Evolutionary conservation across 2,113 vertebrate species (phyloP), one percentile per base, ranked within the genome.

Genomic region (Pituophis catenifer): DNA sequence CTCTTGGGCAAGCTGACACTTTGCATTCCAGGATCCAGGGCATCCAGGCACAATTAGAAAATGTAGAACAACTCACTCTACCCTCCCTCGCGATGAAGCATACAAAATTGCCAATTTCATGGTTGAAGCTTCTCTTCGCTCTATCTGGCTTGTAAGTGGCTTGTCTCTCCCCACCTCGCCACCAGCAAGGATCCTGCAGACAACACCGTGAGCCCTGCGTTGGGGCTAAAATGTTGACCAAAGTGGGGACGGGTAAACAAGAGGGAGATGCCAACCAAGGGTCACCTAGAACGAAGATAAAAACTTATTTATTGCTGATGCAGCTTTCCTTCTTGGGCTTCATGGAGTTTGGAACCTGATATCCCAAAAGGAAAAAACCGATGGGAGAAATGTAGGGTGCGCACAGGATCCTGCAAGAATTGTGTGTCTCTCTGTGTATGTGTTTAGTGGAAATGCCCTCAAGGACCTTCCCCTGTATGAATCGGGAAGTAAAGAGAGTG

Each of bases 51-150:
- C 92, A 38, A 91, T 94, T 91, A 95, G 92, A 92, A 0, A 52
- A 70, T 89, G 89, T 91, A 86, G 91, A 92, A 94, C 92, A 95
- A 94, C 91, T n/a, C 85, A 59, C 58, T 21, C 52, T 90, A 44
- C 57, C 90, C 85, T 89, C 90, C 92, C 93, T 92, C 0, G 17
- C 75, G 17, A 0, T 24, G 38, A 89, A 92, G 95, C 94, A 94
- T 92, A 65, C 86, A 65, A 93, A 93, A 96, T 88, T 85, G 93
- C 65, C 94, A 93, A 93, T 95, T 95, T 96, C 93, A 96, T 59
- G 95, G 81, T 33, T 91, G 95, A 88, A 87, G 93, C 92, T 95
- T 15, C 92, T 91, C 93, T 53, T 90, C 26, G 86, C 90, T 93
- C 21, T 0, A 53, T 92, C 91, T 90, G 59, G 62, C 26, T 44